phyloP scores from a whole-genome alignment of 2,113 vertebrate species.

The Morone saxatilis region DNA sequence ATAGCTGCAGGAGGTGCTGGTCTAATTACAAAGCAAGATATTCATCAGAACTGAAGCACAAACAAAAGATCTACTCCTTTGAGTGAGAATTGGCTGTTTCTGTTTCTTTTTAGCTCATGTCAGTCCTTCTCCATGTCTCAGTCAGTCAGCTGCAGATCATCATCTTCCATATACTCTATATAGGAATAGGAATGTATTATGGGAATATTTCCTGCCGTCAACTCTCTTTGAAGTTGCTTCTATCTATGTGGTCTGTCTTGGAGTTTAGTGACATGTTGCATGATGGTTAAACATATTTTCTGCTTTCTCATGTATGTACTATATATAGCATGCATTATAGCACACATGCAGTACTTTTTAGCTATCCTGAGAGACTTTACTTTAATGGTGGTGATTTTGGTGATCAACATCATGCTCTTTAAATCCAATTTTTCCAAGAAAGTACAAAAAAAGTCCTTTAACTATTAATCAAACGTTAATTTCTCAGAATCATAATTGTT shows the following conservation, averaged over 20 bases:
- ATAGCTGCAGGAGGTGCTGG: slow-evolving; percentile 29
- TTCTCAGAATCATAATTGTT: slow-evolving; percentile 26
- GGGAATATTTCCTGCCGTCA: not conserved
- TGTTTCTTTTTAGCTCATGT: not conserved
- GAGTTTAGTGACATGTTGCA: not conserved
- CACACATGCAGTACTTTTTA: not conserved
- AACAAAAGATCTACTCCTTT: slow-evolving; percentile 1
- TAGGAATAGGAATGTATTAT: not conserved
- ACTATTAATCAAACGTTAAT: not conserved
- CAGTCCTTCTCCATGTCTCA: not conserved
- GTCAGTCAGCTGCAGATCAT: not conserved
- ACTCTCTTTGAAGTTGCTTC: not conserved
- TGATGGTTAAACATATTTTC: not conserved
- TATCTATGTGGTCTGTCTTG: not conserved
- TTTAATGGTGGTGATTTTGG: not conserved
- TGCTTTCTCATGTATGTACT: not conserved
- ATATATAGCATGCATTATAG: not conserved
- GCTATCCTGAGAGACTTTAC: not conserved
- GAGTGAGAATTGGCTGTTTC: not conserved
- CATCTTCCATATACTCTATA: not conserved
- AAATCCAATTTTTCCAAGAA: not conserved
- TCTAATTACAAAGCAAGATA: slow-evolving; percentile 56
- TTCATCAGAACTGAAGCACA: not conserved
- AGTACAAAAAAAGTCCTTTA: not conserved
- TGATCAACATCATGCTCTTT: not conserved